Evolutionary conservation across 1,140 invertebrate species (phyloP).

Genomic region (Chrysopa pallens): DNA sequence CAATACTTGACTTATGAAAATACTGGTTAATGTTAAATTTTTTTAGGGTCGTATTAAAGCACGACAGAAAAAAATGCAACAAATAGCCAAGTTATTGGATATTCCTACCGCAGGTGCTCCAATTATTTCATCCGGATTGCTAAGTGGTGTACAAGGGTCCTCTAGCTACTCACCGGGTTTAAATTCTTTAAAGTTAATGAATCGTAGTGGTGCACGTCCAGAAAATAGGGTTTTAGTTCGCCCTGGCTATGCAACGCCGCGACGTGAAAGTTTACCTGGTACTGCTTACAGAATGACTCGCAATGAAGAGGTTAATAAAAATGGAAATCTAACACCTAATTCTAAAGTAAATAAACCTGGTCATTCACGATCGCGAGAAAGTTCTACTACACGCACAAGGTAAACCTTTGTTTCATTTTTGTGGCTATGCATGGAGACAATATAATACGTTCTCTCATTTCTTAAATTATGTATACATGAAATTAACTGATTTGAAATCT

Average conservation of each 20-base stretch:
- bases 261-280: slow-evolving; percentile 26
- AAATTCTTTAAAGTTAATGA: slow-evolving; percentile 12
- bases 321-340: neutral
- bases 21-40: neutral
- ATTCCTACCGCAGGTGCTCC: slow-evolving; percentile 42
- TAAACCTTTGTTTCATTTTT: neutral
- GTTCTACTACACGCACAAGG: neutral
- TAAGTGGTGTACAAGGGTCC: slow-evolving; percentile 17
- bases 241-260: slow-evolving; percentile 48
- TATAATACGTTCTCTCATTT: too few species aligned
- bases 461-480: too few species aligned
- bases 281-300: slow-evolving; percentile 13
- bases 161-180: slow-evolving; percentile 16
- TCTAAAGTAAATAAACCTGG: slow-evolving; percentile 3
- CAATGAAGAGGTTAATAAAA: slow-evolving; percentile 14
- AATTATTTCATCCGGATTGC: slow-evolving; percentile 18
- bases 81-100: slow-evolving; percentile 82
- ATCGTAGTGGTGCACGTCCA: neutral
- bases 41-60: slow-evolving; percentile 80
- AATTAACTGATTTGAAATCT: too few species aligned
- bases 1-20: too few species aligned
- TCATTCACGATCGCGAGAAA: neutral
- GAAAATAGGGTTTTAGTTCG: slow-evolving; percentile 15
- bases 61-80: slow-evolving; percentile 88
- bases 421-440: too few species aligned